phyloP scores from a whole-genome alignment of 2,888 invertebrate species.

The Andricus quercusramuli region DNA sequence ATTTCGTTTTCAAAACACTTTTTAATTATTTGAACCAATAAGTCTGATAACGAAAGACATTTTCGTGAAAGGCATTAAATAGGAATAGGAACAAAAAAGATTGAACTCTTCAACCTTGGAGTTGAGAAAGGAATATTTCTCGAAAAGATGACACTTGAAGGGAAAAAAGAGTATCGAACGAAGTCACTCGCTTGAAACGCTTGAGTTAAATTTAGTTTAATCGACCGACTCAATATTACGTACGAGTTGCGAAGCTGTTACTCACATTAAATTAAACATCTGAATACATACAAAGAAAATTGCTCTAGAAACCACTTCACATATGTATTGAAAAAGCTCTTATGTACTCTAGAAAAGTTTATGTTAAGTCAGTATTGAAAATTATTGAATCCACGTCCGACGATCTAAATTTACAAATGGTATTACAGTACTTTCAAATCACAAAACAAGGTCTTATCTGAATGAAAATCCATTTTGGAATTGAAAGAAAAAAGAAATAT shows the following conservation, averaged over 20 bases:
- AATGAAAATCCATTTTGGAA: no score
- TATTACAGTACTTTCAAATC: no score
- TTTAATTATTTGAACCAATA: background rate
- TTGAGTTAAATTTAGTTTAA: constrained; percentile 13
- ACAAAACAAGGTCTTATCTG: no score
- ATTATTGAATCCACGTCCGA: no score
- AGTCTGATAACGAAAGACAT: background rate
- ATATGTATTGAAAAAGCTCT: no score
- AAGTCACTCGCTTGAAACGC: constrained; percentile 3
- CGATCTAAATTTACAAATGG: no score
- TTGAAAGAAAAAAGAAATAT: no score
- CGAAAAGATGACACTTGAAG: background rate
- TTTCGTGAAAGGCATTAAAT: background rate
- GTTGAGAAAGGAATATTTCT: background rate
- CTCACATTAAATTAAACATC: constrained; percentile 34
- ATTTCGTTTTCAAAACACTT: background rate
- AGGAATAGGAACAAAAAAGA: background rate
- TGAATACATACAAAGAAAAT: background rate
- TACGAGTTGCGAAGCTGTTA: background rate
- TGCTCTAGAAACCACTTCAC: background rate
- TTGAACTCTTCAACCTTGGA: background rate
- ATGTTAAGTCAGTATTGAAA: no score
- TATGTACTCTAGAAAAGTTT: no score
- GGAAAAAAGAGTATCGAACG: background rate
- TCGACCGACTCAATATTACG: constrained; percentile 26